Evolutionary conservation across 1,140 invertebrate species (phyloP).

Genomic region (Pseudomyrmex flavicornis): DNA sequence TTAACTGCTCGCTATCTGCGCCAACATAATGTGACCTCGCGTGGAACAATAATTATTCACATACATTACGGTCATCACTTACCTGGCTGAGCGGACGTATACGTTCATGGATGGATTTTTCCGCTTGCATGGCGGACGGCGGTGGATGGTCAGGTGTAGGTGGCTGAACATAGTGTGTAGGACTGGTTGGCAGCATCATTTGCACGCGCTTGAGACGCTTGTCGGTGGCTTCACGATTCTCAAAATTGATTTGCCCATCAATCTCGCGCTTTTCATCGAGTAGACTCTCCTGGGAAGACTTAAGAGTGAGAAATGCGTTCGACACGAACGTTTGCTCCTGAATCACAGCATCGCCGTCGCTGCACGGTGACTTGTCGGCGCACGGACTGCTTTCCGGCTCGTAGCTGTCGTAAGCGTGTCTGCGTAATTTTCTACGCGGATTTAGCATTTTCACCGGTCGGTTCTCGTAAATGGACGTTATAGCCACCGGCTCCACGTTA

Average conservation of each 20-base stretch:
- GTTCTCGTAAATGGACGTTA: constrained; percentile 90
- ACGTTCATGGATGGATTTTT: constrained; percentile 94
- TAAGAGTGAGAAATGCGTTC: constrained; percentile 87
- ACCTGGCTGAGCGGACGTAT: constrained; percentile 96
- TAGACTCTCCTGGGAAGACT: constrained; percentile 88
- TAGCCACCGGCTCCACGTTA: constrained; percentile 88
- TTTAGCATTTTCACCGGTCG: constrained; percentile 90
- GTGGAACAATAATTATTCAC: neutral
- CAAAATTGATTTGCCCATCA: constrained; percentile 80
- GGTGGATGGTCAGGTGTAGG: constrained; percentile 97
- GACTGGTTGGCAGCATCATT: constrained; percentile 89
- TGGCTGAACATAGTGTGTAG: constrained; percentile 95
- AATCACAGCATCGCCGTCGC: constrained; percentile 77
- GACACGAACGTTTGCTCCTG: constrained; percentile 86
- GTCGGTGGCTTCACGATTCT: constrained; percentile 76
- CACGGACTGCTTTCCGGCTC: constrained; percentile 84
- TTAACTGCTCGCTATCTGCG: constrained; percentile 6
- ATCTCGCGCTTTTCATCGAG: constrained; percentile 85
- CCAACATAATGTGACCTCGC: neutral
- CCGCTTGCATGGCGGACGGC: constrained; percentile 95
- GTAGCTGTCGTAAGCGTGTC: constrained; percentile 88
- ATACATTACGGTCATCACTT: constrained; percentile 73
- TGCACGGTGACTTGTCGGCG: constrained; percentile 84
- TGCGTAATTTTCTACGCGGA: constrained; percentile 89
- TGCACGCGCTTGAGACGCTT: constrained; percentile 83